These are phyloP conservation scores for Drosophila tropicalis DNA, from an alignment of 1,140 invertebrate genomes.

Conservation along the genomic window DNA sequence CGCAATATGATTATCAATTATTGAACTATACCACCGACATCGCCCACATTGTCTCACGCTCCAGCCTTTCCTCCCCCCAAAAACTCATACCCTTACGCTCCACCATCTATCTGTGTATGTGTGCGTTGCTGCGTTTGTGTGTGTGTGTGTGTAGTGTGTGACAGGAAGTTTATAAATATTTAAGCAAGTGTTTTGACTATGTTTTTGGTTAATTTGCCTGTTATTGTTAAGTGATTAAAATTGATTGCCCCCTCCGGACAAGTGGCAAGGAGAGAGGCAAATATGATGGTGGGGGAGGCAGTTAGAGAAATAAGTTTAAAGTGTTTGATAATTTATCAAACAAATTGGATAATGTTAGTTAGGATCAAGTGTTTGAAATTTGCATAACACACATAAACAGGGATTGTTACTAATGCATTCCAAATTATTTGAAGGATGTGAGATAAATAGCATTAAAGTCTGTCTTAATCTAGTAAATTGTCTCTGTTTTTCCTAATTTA, in stretches of 20 bases:
- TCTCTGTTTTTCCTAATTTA: too few species aligned
- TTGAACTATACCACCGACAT: slow-evolving; percentile 24
- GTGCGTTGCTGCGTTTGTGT: not conserved
- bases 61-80: not conserved
- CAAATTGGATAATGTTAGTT: slow-evolving; percentile 9
- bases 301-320: slow-evolving; percentile 3
- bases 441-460: not conserved
- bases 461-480: too few species aligned
- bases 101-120: not conserved
- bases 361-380: slow-evolving; percentile 8
- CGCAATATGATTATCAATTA: slow-evolving; percentile 56
- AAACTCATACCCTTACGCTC: not conserved
- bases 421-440: not conserved
- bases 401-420: not conserved
- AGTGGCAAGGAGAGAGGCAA: not conserved
- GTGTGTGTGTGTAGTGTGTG: slow-evolving; percentile 9
- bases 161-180: slow-evolving; percentile 53
- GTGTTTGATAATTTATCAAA: slow-evolving; percentile 13
- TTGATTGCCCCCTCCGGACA: slow-evolving; percentile 31
- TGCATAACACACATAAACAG: not conserved
- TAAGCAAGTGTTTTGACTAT: slow-evolving; percentile 44
- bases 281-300: not conserved
- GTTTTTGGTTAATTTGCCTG: slow-evolving; percentile 53
- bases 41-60: slow-evolving; percentile 5
- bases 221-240: slow-evolving; percentile 37